Evolutionary conservation across 2,888 invertebrate genomes (phyloP), one percentile per base, ranked within the genome.

Genomic region (Pammene fasciana): DNA sequence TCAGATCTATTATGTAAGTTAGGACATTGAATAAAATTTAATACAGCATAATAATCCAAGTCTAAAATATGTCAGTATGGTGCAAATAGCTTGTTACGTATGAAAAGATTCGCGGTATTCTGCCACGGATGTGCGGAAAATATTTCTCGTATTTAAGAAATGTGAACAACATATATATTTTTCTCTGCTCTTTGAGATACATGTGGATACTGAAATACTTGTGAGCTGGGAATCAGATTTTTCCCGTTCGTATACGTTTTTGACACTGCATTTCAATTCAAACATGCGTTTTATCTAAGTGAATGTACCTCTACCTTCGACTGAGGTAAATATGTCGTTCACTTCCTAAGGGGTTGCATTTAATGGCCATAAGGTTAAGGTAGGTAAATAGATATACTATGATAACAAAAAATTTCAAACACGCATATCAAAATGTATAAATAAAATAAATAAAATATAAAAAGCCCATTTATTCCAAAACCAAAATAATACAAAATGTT

Each of bases 241-340:
- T 56, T 13, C 13, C 13, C 18, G 8, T 56, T 41, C 38, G 41
- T 18, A 13, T 57, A 43, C n/a, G 43, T 43, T 43, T 43, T 43
- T 18, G 43, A 43, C 43, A 57, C 18, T 50, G 50, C 26, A 50
- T 50, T 57, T 18, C 11, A 50, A 6, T 57, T 41, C 18, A 43
- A 57, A 18, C 41, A 41, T 41, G 56, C 41, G 36, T 57, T 57
- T 41, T 57, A 18, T 41, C 18, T 9, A 18, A 11, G 38, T 18
- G 57, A 26, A 18, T 43, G 3, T 38, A 13, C 18, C n/a, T n/a
- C n/a, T n/a, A n/a, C n/a, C n/a, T n/a, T n/a, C n/a, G n/a, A n/a
- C 41, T 6, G 16, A 16, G 16, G 3, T 8, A 43, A 43, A 57
- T 26, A 26, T 57, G 8, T 43, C 7, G 14, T 14, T 13, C 3